Base-by-base conservation (phyloP, 2,888 invertebrate genomes). In the Choristoneura rosaceana region DNA sequence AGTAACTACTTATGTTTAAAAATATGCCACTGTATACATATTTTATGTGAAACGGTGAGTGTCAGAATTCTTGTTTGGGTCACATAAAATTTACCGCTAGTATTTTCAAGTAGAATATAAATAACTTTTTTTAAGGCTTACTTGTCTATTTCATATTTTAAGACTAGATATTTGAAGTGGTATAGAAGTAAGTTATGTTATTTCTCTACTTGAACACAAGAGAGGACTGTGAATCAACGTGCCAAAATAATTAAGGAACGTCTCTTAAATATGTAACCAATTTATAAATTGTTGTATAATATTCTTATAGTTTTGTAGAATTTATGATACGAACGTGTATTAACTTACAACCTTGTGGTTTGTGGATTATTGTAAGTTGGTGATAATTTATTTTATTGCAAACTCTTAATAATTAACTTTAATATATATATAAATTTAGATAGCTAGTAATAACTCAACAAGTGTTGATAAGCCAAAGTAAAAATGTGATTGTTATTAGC, bases 401-500 rank as follows among this genome's bases (percentile, higher is more conserved):
- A 70, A 73, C 50, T 69, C 71, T 76, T 62, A 73, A 67, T 69
- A 74, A 74, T 50, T 63, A 14, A 65, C 67, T 70, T 75, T 65
- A 76, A 65, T 77, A 71, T 76, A 76, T 34, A 58, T 66, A 55
- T 14, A 10, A 1, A 43, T 14, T 38, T 41, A 62, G 10, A n/a
- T 68, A 71, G 71, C 12, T 69, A 52, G 55, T 47, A 67, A 43
- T 68, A 55, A 50, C 67, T 73, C 73, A 73, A 73, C 73, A 43
- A 41, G 59, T 69, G 68, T 76, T 69, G 69, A 75, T 81, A 84
- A 82, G 82, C 85, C 85, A 87, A 87, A 86, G 85, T 86, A 84
- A 82, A 25, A 85, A 82, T 88, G 88, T 89, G 88, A 88, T 90
- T 87, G 79, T 85, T 82, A 80, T 76, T 88, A 86, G 84, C 84